These are phyloP conservation scores for Drosophila tripunctata DNA, from an alignment of 2,888 invertebrate genomes.

Conservation along the genomic window DNA sequence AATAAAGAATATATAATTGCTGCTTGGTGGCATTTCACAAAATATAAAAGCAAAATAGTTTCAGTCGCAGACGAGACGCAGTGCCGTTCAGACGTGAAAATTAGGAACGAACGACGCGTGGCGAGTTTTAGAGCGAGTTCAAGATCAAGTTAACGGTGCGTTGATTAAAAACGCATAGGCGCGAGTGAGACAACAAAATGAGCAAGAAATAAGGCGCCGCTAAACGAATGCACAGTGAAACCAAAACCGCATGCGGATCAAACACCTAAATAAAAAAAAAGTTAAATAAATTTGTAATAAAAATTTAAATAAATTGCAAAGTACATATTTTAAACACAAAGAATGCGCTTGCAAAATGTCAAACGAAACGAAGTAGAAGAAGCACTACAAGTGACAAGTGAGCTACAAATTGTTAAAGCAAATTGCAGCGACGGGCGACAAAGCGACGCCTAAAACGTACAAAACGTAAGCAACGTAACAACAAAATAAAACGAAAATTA, in stretches of 20 bases:
- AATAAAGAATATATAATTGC: slow-evolving; percentile 75
- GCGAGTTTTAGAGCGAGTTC: slow-evolving; percentile 41
- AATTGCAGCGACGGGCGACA: slow-evolving; percentile 11
- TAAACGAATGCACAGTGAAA: slow-evolving; percentile 22
- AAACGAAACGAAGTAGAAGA: slow-evolving; percentile 16
- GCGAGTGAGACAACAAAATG: slow-evolving; percentile 44
- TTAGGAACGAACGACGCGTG: slow-evolving; percentile 11
- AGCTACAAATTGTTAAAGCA: slow-evolving; percentile 21
- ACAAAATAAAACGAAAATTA: slow-evolving; percentile 10
- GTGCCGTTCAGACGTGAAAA: slow-evolving; percentile 39
- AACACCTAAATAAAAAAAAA: no score
- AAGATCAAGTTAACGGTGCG: slow-evolving; percentile 75
- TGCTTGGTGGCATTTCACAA: slow-evolving; percentile 50
- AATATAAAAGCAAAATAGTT: slow-evolving; percentile 48
- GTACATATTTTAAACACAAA: slow-evolving; percentile 33
- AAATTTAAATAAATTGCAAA: slow-evolving; percentile 58
- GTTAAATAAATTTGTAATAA: no score
- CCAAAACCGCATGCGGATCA: no score
- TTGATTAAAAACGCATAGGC: slow-evolving; percentile 35
- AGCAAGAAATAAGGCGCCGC: slow-evolving; percentile 34
- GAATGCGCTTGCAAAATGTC: slow-evolving; percentile 27
- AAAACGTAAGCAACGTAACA: slow-evolving; percentile 65
- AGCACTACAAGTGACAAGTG: slow-evolving; percentile 49
- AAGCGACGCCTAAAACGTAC: slow-evolving; percentile 32
- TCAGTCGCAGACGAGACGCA: slow-evolving; percentile 61